Evolutionary conservation across 2,113 vertebrate species (phyloP), one percentile per base, ranked within the genome.

Genomic region (Ciconia stormi): DNA sequence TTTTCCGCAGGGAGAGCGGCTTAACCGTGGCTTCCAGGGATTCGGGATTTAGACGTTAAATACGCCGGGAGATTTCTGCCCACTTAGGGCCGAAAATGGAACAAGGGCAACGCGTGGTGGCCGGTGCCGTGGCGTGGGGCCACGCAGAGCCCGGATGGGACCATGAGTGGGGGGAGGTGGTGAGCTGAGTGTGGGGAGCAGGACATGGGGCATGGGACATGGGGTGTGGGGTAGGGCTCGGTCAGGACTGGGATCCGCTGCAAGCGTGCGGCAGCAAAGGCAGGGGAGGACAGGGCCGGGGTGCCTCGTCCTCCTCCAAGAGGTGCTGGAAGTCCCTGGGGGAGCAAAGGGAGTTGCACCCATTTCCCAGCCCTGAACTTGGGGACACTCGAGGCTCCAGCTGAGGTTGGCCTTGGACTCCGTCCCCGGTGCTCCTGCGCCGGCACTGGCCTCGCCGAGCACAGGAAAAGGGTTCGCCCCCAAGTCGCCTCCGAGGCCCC

Each of bases 61-160:
- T 82, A 26, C 44, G 49, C 81, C 1, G 3, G 71, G 86, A 82
- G 96, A 86, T 94, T 95, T 94, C 58, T 72, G 71, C 42, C 32
- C 86, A 69, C 93, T 96, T 89, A 91, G 69, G 83, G 72, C 67
- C 46, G 7, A 76, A 94, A 95, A 95, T 93, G 95, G 95, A 95
- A 93, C 53, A 3, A 70, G 65, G 90, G 55, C 76, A 71, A 3
- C 25, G 1, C 7, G 50, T 10, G 46, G 71, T 3, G 63, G 49
- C 42, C 4, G 9, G 22, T 13, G 44, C 42, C 7, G 4, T 7
- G 47, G 34, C 1, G 17, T 4, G 38, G 44, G 36, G 73, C 36
- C 2, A 8, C 2, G 6, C 36, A 9, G 59, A 40, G 3, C 14
- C 13, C 1, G 1, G 71, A 5, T 1, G 18, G 73, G 34, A 40